Percentiles rank a stretch among this genome's conserved stretches.
Evolutionary conservation across 2,797 vertebrate species (phyloP).

Genomic region (Eulemur coronatus): DNA sequence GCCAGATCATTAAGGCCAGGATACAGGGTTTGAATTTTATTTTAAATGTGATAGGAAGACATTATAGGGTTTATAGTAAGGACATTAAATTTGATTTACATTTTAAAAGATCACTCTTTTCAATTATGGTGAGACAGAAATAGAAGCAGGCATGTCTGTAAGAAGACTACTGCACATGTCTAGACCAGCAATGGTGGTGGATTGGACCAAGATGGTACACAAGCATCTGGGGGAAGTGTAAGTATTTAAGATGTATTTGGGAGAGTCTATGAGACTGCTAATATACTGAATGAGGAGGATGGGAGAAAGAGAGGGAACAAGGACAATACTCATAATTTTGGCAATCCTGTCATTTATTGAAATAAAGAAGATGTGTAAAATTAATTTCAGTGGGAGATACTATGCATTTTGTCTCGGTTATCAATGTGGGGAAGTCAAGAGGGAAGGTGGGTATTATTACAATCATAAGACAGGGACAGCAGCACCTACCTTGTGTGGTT

Average conservation of each 20-base stretch:
- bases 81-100: conserved; percentile 50
- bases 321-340: neutral
- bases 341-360: neutral
- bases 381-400: neutral
- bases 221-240: too few species aligned
- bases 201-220: neutral
- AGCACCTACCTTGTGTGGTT: neutral
- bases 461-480: neutral
- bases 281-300: neutral
- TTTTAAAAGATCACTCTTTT: conserved; percentile 46
- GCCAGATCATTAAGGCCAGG: neutral
- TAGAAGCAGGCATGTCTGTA: neutral
- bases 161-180: neutral
- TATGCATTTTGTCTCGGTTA: neutral
- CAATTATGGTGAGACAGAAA: neutral
- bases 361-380: neutral
- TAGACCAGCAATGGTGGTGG: neutral
- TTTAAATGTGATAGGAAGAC: conserved; percentile 35
- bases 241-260: neutral
- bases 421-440: neutral
- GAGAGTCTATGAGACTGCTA: neutral
- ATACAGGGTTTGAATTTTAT: conserved; percentile 18
- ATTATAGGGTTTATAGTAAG: conserved; percentile 37
- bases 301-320: neutral
- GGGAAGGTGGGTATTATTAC: neutral